Conservation (phyloP, 2,797 vertebrate species). For the Petrocephalus sullivani region DNA sequence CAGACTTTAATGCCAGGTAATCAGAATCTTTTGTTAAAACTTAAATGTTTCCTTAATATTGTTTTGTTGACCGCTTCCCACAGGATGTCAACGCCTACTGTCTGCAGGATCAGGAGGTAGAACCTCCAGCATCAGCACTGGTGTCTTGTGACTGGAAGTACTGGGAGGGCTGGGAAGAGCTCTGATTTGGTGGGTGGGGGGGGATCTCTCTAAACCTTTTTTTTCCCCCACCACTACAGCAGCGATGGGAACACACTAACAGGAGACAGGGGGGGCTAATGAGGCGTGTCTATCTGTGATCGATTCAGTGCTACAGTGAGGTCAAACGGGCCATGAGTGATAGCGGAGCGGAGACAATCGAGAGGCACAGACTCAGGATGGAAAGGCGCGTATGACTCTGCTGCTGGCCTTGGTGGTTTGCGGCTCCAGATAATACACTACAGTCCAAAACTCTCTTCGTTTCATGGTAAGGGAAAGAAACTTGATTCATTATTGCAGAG, state of each 20-base stretch:
- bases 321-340: constrained; percentile 10
- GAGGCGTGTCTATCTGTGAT: constrained; percentile 16
- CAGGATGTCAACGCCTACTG: neutral
- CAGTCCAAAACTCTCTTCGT: neutral
- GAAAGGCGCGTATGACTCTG: neutral
- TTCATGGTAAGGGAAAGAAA: neutral
- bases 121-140: neutral
- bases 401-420: neutral
- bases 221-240: neutral
- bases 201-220: neutral
- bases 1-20: neutral
- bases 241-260: neutral
- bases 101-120: neutral
- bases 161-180: neutral
- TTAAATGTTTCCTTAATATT: neutral
- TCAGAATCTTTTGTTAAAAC: neutral
- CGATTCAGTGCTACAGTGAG: constrained; percentile 7
- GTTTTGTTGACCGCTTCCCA: neutral
- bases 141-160: neutral
- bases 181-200: neutral
- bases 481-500: neutral
- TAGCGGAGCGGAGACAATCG: neutral
- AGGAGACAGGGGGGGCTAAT: constrained; percentile 8
- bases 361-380: neutral
- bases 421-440: neutral